phyloP scores from a whole-genome alignment of 2,888 invertebrate species.

The Epirrita christyi region DNA sequence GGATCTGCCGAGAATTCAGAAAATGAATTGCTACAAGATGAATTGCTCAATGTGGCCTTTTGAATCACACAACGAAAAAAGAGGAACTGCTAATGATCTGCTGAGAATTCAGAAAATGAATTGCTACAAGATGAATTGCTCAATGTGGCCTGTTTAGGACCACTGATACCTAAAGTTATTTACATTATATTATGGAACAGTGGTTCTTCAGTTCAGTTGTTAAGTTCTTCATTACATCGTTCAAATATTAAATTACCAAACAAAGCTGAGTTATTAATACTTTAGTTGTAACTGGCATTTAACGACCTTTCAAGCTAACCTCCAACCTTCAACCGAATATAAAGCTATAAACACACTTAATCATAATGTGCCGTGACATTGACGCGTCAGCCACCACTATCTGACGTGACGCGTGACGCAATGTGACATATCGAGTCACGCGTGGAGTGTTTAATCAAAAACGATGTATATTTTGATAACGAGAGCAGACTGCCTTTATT shows the following conservation, averaged over 20 bases:
- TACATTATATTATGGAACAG: not conserved
- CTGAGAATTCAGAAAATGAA: no score
- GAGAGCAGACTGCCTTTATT: conserved; percentile 34
- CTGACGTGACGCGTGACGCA: conserved; percentile 34
- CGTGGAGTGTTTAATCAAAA: conserved; percentile 36
- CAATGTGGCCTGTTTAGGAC: no score
- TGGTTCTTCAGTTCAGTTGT: no score
- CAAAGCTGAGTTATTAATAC: conserved; percentile 1
- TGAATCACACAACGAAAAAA: no score
- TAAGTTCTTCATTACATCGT: not conserved
- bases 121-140: no score
- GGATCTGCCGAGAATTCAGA: no score
- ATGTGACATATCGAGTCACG: conserved; percentile 27
- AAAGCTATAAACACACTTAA: conserved; percentile 36
- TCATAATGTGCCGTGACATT: conserved; percentile 36
- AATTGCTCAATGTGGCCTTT: no score
- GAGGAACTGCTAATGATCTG: no score
- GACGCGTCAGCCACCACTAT: conserved; percentile 39
- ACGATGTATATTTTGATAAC: conserved; percentile 41
- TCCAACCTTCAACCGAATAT: no score
- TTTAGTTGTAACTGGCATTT: conserved; percentile 1
- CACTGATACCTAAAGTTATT: not conserved
- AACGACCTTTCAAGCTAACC: conserved; percentile 7
- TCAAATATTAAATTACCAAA: not conserved
- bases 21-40: no score